These are phyloP conservation scores for Taphrorychus bicolor DNA, from an alignment of 2,888 invertebrate species.

Conservation along the genomic window DNA sequence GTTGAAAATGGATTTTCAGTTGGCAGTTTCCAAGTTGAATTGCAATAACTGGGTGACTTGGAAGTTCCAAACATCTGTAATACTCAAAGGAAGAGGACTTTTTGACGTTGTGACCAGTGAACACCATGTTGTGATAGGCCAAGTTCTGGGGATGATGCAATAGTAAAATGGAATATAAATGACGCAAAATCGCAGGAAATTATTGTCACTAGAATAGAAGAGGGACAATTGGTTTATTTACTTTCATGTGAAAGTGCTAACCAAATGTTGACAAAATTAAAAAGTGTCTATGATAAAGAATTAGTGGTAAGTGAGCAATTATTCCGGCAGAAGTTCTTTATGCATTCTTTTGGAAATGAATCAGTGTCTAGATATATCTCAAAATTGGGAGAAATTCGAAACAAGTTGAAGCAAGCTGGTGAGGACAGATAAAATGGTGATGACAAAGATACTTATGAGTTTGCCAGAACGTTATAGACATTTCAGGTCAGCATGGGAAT, in stretches of 20 bases:
- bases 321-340: constrained; percentile 14
- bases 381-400: constrained; percentile 39
- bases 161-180: constrained; percentile 36
- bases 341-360: not conserved
- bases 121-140: no score
- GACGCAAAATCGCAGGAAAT: constrained; percentile 44
- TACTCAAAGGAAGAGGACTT: constrained; percentile 20
- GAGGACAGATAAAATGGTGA: constrained; percentile 40
- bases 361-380: constrained; percentile 3
- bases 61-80: constrained; percentile 21
- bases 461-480: constrained; percentile 39
- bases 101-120: constrained; percentile 12
- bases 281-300: constrained; percentile 36
- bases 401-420: constrained; percentile 37
- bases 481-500: constrained; percentile 42
- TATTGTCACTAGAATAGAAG: constrained; percentile 42
- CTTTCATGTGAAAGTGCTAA: constrained; percentile 36
- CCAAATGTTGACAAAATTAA: constrained; percentile 43
- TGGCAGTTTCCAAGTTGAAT: constrained; percentile 2
- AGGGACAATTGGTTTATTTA: constrained; percentile 40
- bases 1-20: not conserved
- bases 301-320: constrained; percentile 10
- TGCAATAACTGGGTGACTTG: constrained; percentile 14
- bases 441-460: constrained; percentile 39
- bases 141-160: not conserved